phyloP scores from a whole-genome alignment of 2,888 invertebrate genomes.

The Hetaerina titia region DNA sequence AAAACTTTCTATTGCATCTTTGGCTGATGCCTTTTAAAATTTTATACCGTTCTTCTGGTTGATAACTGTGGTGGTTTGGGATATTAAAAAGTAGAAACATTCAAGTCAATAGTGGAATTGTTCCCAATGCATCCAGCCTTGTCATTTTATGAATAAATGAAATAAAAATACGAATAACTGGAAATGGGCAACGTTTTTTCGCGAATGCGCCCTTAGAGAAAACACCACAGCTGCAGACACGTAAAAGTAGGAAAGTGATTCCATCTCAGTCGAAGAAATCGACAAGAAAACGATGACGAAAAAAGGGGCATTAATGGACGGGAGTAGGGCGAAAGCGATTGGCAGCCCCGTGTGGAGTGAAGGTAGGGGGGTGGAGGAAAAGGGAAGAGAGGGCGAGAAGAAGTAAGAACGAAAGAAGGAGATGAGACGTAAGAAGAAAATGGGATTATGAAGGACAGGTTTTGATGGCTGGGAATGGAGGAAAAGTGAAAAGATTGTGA shows the following conservation, averaged over 20 bases:
- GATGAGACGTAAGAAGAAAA: not conserved
- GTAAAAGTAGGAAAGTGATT: not conserved
- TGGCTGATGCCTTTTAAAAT: too few species aligned
- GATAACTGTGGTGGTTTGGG: too few species aligned
- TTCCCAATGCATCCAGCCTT: too few species aligned
- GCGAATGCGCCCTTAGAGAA: not conserved
- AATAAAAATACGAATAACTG: not conserved
- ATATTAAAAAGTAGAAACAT: too few species aligned
- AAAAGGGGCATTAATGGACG: not conserved
- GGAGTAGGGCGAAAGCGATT: not conserved
- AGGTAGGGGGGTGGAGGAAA: not conserved
- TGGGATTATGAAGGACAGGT: not conserved
- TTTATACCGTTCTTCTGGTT: too few species aligned
- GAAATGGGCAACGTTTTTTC: not conserved
- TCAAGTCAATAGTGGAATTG: too few species aligned
- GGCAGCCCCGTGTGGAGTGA: not conserved
- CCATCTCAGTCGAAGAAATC: not conserved
- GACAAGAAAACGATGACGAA: constrained; percentile 9
- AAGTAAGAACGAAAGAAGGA: not conserved
- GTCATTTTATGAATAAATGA: not conserved
- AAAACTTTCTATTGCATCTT: too few species aligned
- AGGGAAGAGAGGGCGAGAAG: not conserved
- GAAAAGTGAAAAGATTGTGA: not conserved
- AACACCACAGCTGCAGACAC: not conserved
- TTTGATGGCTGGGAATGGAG: not conserved